Percentiles rank a stretch among this genome's conserved stretches.
These are phyloP conservation scores for Zelostemma sp. DNA, from an alignment of 1,140 invertebrate genomes.

Conservation along the genomic window DNA sequence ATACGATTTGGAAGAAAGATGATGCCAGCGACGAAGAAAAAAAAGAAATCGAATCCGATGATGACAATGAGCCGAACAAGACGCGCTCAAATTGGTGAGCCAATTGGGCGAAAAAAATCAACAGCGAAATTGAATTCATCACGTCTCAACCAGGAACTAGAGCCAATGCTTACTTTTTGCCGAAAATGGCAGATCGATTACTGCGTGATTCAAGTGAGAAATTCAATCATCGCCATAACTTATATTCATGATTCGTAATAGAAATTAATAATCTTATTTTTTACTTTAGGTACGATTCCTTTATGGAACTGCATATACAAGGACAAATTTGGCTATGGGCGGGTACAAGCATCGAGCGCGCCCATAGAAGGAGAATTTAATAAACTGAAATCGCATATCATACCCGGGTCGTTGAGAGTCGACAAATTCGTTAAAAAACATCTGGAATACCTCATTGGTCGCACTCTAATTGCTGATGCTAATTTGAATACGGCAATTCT, in stretches of 20 bases:
- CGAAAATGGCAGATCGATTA: too few relatives aligned
- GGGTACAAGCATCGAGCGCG: conserved; percentile 9
- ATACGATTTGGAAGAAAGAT: not conserved
- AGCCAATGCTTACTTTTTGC: too few relatives aligned
- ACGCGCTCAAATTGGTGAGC: too few relatives aligned
- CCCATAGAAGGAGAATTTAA: conserved; percentile 16
- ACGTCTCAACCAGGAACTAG: too few relatives aligned
- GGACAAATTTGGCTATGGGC: conserved; percentile 1
- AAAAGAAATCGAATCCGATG: not conserved
- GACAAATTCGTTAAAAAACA: conserved; percentile 12
- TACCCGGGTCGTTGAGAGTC: conserved; percentile 5
- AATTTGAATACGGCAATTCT: too few relatives aligned
- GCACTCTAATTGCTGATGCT: not conserved
- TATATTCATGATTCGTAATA: too few relatives aligned
- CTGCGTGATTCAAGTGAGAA: not conserved
- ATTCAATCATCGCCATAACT: too few relatives aligned
- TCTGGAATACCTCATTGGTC: not conserved
- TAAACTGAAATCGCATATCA: conserved; percentile 14
- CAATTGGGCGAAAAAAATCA: too few relatives aligned
- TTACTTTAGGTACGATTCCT: not conserved
- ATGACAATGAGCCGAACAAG: too few relatives aligned
- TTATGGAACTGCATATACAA: not conserved
- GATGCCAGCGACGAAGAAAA: not conserved
- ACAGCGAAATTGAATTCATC: too few relatives aligned
- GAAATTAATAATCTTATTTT: too few relatives aligned